A percentile compares a stretch with the other conserved stretches of the same genome.
These are phyloP conservation scores for Cosmopolites sordidus DNA, from an alignment of 2,888 invertebrate species.

Conservation along the genomic window DNA sequence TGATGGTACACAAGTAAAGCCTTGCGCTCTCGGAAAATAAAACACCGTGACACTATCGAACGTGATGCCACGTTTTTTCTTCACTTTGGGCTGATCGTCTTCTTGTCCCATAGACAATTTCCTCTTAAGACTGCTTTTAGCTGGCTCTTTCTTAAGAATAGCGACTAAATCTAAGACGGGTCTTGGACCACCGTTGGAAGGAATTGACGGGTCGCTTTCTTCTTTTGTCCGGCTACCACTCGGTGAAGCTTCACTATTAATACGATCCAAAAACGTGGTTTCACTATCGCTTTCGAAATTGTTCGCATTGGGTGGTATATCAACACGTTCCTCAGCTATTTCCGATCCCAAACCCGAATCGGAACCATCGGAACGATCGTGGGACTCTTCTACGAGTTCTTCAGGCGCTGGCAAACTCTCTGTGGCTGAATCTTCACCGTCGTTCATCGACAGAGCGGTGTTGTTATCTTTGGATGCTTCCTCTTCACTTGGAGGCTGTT, in stretches of 20 bases:
- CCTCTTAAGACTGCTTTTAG: slow-evolving; percentile 69
- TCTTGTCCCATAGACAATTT: slow-evolving; percentile 51
- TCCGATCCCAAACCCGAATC: slow-evolving; percentile 81
- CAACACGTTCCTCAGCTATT: slow-evolving; percentile 57
- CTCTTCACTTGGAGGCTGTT: slow-evolving; percentile 28
- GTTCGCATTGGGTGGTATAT: slow-evolving; percentile 31
- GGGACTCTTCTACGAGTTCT: slow-evolving; percentile 57
- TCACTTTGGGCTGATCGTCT: slow-evolving; percentile 53
- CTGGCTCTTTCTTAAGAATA: slow-evolving; percentile 16
- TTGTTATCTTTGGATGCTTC: slow-evolving; percentile 37
- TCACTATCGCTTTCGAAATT: slow-evolving; percentile 51
- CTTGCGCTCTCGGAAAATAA: slow-evolving; percentile 91
- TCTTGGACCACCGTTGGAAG: slow-evolving; percentile 3
- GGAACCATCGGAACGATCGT: slow-evolving; percentile 71
- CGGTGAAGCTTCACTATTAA: slow-evolving; percentile 30
- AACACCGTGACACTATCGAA: slow-evolving; percentile 92
- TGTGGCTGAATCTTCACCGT: slow-evolving; percentile 61
- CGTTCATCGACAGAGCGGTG: slow-evolving; percentile 42
- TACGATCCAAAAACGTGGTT: slow-evolving; percentile 51
- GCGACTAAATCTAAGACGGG: slow-evolving; percentile 20
- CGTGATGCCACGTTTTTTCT: slow-evolving; percentile 75
- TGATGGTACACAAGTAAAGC: slow-evolving; percentile 87
- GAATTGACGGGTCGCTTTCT: not conserved
- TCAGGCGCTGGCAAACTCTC: slow-evolving; percentile 57
- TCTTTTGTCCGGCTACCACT: slow-evolving; percentile 19